Evolutionary conservation across 2,113 vertebrate genomes (phyloP), one percentile per base, ranked within the genome.

Genomic region (Calyptommatus sinebrachiatus): DNA sequence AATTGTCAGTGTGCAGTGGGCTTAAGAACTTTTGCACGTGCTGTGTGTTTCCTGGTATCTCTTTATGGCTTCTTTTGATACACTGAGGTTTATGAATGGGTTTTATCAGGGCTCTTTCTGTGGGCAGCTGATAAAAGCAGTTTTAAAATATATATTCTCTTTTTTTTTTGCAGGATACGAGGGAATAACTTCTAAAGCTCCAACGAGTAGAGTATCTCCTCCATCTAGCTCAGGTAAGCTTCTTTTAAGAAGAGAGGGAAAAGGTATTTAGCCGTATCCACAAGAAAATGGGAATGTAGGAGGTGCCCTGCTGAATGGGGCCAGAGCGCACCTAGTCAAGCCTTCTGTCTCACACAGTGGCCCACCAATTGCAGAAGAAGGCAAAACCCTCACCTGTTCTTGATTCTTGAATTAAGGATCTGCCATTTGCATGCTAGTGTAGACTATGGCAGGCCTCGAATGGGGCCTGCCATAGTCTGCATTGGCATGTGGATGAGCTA

Each of bases 131-230:
- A 53, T 53, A 53, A 53, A 53, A 53, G 50, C 28, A 28, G 29
- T 66, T 29, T 66, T 66, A 14, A 53, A 53, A 53, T 14, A 53
- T 53, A 14, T 14, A 3, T 53, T 3, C 50, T 14, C 5, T 22
- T 60, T 71, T n/a, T 21, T 41, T 73, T 29, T 78, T 79, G 50
- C 71, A 81, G 85, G 71, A 0, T 81, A 5, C 0, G 67, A 67
- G 1, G 79, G 83, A 69, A 4, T 21, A 9, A 46, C 1, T 0
- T 66, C 82, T 50, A 2, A 68, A 7, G 7, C 12, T 1, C 9
- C 0, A 0, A 45, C 61, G 0, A 62, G 57, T 21, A 35, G 28
- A 3, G 12, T 60, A 5, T 48, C 41, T 62, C 48, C 53, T 1
- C 20, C 67, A 8, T 41, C 66, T 1, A 0, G 46, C 60, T 26